Evolutionary conservation across 2,797 vertebrate species (phyloP).

Genomic region (Pseudochirops corinnae): DNA sequence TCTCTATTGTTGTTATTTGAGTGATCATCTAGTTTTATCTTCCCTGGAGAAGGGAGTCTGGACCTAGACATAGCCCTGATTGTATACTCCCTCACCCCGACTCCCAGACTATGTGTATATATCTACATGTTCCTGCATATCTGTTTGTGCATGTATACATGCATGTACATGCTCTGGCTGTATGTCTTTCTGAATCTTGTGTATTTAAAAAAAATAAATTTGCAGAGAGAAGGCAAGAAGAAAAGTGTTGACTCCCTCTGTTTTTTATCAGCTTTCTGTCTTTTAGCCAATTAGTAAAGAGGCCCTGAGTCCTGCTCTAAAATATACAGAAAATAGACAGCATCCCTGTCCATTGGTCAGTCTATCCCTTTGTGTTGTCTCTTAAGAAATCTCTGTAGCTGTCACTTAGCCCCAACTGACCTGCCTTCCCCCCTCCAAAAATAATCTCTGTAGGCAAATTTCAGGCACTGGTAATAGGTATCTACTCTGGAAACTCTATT

Average conservation of each 20-base stretch:
- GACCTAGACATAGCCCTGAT: no score
- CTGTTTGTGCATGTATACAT: not conserved
- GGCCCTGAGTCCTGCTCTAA: not conserved
- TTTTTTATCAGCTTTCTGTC: not conserved
- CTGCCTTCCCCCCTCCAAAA: no score
- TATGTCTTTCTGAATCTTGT: not conserved
- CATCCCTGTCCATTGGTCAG: not conserved
- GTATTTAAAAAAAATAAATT: not conserved
- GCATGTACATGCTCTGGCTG: not conserved
- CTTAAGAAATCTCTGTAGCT: not conserved
- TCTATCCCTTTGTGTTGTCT: not conserved
- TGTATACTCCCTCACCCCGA: not conserved
- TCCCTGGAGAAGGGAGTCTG: not conserved
- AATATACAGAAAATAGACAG: not conserved
- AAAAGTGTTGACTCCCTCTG: not conserved
- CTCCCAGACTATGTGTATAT: not conserved
- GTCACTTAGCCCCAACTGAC: no score
- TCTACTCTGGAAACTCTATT: not conserved
- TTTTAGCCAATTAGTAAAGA: not conserved
- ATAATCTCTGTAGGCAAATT: not conserved
- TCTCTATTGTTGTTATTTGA: not conserved
- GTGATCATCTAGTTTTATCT: not conserved
- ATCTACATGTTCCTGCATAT: not conserved
- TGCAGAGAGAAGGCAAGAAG: not conserved
- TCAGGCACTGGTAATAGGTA: not conserved